Conservation (phyloP, 35 echinoderm and acorn worm genomes). For the Strongylocentrotus purpuratus region DNA sequence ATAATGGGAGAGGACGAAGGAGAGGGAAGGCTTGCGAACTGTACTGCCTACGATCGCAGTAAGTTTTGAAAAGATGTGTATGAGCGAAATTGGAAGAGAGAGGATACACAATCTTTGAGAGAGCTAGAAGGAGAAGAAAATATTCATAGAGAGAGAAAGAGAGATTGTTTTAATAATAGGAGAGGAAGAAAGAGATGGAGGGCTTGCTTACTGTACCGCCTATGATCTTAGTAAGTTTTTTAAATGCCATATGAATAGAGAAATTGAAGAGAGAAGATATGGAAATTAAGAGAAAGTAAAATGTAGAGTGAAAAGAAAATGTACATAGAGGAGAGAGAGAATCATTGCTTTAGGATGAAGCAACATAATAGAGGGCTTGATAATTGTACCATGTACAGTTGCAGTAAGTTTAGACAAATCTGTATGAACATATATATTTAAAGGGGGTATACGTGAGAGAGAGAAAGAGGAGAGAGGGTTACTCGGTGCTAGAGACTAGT, state of each 20-base stretch:
- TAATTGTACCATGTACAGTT: too few species aligned
- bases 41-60: not conserved
- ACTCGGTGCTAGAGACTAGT: too few species aligned
- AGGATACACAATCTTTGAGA: not conserved
- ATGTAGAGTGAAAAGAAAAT: not conserved
- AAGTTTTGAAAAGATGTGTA: not conserved
- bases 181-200: not conserved
- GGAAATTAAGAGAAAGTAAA: not conserved
- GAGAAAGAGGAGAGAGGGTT: too few species aligned
- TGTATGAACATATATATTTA: too few species aligned
- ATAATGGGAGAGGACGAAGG: not conserved
- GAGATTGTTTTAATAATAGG: not conserved
- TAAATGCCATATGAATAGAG: not conserved
- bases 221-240: not conserved
- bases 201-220: too few species aligned
- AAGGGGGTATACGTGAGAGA: too few species aligned
- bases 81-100: not conserved
- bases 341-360: too few species aligned
- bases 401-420: too few species aligned
- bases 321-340: too few species aligned
- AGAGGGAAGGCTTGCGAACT: not conserved
- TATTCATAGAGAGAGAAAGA: too few species aligned
- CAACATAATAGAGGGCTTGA: too few species aligned
- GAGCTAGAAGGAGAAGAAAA: not conserved
- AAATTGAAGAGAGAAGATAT: not conserved